Evolutionary conservation across 2,888 invertebrate species (phyloP), one percentile per base, ranked within the genome.

Genomic region (Hofmannophila pseudospretella): DNA sequence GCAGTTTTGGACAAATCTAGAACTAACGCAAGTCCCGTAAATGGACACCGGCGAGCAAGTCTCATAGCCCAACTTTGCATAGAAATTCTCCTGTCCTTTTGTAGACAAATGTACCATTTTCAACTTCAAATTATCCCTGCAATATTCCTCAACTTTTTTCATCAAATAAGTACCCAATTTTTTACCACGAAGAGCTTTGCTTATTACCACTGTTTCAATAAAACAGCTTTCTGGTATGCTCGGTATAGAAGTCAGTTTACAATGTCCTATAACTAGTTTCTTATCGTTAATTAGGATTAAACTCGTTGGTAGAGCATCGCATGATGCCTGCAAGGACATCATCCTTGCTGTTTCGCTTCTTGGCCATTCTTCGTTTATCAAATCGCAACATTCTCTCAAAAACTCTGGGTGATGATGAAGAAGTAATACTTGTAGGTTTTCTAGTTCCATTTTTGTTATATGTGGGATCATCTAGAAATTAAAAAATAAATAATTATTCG

Each of bases 291-390:
- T 76, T 43, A 95, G 78, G 53, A 94, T 88, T 55, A 93, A 84
- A 69, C 90, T 93, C 26, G 93, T 92, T 12, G 95, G 93, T 56
- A 94, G 82, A 35, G 79, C 74, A 63, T 95, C 93, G 60, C 91
- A 90, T 0, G 95, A 95, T 25, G 90, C 88, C 67, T 91, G 89
- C 33, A 96, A 76, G 34, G 93, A 93, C 69, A 91, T 89, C 82
- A 95, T 89, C 59, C 96, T 89, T 39, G 94, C 94, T 23, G 92
- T 91, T 68, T 92, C 91, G 60, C 95, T 94, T 54, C 95, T 88
- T 45, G 93, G 93, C 96, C 96, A 96, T 88, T 96, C 94, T n/a
- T 91, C 90, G 70, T 96, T 96, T 48, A 96, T 90, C 38, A 96
- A 81, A 51, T 89, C 88, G 66, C 93, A 94, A 63, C 94, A 94